Conservation (phyloP, 1,140 invertebrate species). For the Ladona fulva region DNA sequence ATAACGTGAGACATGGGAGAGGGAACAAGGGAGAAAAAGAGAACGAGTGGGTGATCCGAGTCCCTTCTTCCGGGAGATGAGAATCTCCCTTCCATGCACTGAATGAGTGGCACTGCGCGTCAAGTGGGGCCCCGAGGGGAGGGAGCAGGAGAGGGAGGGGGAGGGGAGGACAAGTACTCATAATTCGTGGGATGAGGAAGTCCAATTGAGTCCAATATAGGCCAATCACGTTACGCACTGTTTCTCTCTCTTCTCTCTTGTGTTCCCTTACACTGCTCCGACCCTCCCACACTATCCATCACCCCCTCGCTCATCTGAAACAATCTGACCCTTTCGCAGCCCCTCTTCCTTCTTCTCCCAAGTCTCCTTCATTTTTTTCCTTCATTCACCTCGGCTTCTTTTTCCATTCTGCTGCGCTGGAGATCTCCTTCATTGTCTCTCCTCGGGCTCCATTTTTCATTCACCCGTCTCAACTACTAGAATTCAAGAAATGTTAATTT, state of each 20-base stretch:
- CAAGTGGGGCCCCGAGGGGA: not conserved
- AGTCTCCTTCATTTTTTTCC: not conserved
- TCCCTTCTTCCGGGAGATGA: not conserved
- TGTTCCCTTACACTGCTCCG: not conserved
- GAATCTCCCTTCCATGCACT: not conserved
- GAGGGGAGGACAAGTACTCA: not conserved
- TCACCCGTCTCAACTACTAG: too few species aligned
- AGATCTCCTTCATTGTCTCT: not conserved
- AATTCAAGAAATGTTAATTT: too few species aligned
- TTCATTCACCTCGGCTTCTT: not conserved
- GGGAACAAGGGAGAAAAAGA: not conserved
- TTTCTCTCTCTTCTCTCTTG: not conserved
- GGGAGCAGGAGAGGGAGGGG: not conserved
- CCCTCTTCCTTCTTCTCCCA: not conserved
- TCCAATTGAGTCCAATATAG: conserved; percentile 9
- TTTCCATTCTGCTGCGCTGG: not conserved
- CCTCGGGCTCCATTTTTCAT: not conserved
- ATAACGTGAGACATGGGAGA: not conserved
- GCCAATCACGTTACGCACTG: conserved; percentile 2
- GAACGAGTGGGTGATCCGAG: not conserved
- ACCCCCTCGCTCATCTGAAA: not conserved
- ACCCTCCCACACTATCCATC: not conserved
- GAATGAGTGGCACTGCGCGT: too few species aligned
- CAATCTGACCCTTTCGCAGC: not conserved
- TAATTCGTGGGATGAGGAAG: conserved; percentile 8